phyloP scores from a whole-genome alignment of 2,888 invertebrate species.

The Listrodromus nycthemerus region DNA sequence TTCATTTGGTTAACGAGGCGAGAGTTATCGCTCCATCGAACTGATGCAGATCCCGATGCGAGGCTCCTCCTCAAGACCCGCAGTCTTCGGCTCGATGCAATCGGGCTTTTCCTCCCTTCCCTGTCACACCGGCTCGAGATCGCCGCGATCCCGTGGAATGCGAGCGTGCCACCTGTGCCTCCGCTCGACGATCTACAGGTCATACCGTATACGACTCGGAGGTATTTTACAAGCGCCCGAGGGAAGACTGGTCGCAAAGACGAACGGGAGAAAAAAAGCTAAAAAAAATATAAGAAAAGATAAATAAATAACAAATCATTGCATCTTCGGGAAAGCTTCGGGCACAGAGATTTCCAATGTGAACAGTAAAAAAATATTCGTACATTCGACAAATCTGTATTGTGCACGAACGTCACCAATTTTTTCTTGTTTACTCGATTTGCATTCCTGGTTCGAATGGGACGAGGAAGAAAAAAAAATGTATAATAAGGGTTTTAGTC shows the following conservation, averaged over 20 bases:
- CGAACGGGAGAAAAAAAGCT: constrained; percentile 25
- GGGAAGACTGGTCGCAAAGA: background rate
- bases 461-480: constrained; percentile 8
- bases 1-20: constrained; percentile 59
- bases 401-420: too few relatives aligned
- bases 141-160: constrained; percentile 69
- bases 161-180: constrained; percentile 74
- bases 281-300: constrained; percentile 6
- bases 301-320: too few relatives aligned
- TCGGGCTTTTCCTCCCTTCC: constrained; percentile 12
- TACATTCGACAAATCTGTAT: too few relatives aligned
- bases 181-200: background rate
- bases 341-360: too few relatives aligned
- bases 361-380: too few relatives aligned
- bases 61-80: background rate
- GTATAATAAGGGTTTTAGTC: background rate
- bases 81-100: background rate
- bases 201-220: constrained; percentile 4
- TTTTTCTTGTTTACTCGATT: constrained; percentile 79
- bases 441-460: constrained; percentile 74
- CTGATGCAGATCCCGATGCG: constrained; percentile 47
- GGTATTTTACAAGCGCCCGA: constrained; percentile 35
- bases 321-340: too few relatives aligned
- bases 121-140: constrained; percentile 1
- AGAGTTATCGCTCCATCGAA: constrained; percentile 63